Evolutionary conservation across 2,797 vertebrate species (phyloP).

Genomic region (Anas capensis): DNA sequence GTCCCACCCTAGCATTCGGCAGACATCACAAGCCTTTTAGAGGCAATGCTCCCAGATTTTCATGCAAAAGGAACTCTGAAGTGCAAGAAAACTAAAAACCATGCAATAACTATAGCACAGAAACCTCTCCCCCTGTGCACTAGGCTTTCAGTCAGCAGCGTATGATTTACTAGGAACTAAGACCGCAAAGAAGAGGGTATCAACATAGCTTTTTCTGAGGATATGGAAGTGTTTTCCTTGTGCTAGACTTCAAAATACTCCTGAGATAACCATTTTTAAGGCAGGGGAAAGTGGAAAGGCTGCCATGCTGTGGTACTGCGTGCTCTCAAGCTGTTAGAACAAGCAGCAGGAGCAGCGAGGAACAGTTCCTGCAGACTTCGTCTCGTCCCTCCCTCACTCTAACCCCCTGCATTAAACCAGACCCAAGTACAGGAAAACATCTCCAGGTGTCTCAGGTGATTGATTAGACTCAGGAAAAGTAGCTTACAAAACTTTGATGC

Average conservation of each 20-base stretch:
- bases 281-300: background rate
- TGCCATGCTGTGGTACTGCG: fast-evolving
- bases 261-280: background rate
- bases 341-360: background rate
- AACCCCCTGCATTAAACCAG: background rate
- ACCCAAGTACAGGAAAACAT: background rate
- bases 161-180: background rate
- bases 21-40: background rate
- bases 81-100: background rate
- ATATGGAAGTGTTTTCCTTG: background rate
- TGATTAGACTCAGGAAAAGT: background rate
- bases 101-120: background rate
- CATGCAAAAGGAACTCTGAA: background rate
- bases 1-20: fast-evolving
- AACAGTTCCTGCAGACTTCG: background rate
- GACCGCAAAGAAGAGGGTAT: background rate
- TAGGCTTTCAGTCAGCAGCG: background rate
- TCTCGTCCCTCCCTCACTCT: background rate
- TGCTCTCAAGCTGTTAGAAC: background rate
- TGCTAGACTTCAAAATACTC: background rate
- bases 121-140: constrained; percentile 3
- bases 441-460: background rate
- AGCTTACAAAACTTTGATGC: background rate
- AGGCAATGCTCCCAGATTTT: background rate
- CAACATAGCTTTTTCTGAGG: background rate